Percentiles rank a stretch among this genome's conserved stretches.
phyloP scores from a whole-genome alignment of 2,888 invertebrate genomes.

The Megamerina dolium region DNA sequence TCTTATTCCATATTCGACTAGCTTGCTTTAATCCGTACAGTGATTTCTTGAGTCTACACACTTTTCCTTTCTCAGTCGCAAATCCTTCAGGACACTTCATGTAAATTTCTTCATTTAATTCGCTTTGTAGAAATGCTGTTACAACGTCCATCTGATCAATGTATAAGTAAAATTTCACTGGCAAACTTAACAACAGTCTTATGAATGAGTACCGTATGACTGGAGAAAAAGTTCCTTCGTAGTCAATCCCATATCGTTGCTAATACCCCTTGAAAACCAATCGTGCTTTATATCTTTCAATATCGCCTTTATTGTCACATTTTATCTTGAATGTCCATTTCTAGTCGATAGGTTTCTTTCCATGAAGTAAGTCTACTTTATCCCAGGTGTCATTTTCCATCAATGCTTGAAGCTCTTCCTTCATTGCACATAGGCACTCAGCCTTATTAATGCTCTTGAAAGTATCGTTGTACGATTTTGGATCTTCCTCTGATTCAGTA shows the following conservation, averaged over 20 bases:
- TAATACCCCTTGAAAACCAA: constrained; percentile 5
- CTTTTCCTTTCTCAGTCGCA: constrained; percentile 4
- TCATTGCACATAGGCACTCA: too few relatives aligned
- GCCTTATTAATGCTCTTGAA: too few relatives aligned
- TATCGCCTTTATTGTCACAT: constrained; percentile 1
- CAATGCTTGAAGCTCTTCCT: too few relatives aligned
- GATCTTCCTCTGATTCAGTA: too few relatives aligned
- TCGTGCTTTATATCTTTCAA: constrained; percentile 7
- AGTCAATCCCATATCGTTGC: constrained; percentile 6
- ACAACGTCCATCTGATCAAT: constrained; percentile 17
- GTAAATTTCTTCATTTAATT: constrained; percentile 16
- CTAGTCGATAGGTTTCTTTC: constrained; percentile 10
- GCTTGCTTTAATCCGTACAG: constrained; percentile 21
- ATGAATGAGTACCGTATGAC: constrained; percentile 9
- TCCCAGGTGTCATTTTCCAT: too few relatives aligned
- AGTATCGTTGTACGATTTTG: too few relatives aligned
- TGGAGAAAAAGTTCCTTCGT: constrained; percentile 3
- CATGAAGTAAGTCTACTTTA: too few relatives aligned
- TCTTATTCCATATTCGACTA: constrained; percentile 17
- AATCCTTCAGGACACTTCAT: constrained; percentile 16
- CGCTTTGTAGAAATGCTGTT: constrained; percentile 16
- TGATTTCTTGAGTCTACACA: constrained; percentile 15
- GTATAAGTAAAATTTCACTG: constrained; percentile 22
- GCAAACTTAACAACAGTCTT: constrained; percentile 15
- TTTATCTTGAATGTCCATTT: constrained; percentile 13